Percentiles rank a stretch among this genome's conserved stretches.
Conservation (phyloP, 1,140 invertebrate species). For the Drosophila tsacasi region DNA sequence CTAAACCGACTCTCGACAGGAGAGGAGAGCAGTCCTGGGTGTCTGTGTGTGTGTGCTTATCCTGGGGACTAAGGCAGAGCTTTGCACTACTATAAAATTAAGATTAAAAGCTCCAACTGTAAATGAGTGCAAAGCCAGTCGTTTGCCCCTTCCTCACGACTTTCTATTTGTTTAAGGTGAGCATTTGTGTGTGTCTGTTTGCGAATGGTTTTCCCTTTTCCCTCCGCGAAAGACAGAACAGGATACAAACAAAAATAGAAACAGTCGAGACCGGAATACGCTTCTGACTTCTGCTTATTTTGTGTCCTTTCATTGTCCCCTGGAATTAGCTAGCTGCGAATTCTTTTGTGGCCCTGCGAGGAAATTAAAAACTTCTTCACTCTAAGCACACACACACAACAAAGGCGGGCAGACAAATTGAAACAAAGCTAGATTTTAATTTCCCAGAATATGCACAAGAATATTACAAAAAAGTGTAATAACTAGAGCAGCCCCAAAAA, state of each 20-base stretch:
- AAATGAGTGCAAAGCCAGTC: conserved; percentile 51
- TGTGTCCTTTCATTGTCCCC: conserved; percentile 19
- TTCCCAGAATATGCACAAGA: conserved; percentile 48
- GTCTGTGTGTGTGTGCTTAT: conserved; percentile 32
- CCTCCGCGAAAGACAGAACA: conserved; percentile 18
- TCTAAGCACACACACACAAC: conserved; percentile 48
- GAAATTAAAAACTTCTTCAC: conserved; percentile 65
- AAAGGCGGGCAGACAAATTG: conserved; percentile 50
- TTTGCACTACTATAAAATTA: conserved; percentile 76
- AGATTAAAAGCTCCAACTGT: conserved; percentile 72
- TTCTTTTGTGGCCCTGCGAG: conserved; percentile 47
- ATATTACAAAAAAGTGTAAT: conserved; percentile 29
- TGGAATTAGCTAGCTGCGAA: conserved; percentile 60
- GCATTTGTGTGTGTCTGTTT: conserved; percentile 60
- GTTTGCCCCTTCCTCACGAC: background rate
- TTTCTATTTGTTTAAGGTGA: conserved; percentile 66
- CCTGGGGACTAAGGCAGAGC: conserved; percentile 24
- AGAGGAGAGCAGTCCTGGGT: conserved; percentile 16
- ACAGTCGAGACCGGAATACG: conserved; percentile 7
- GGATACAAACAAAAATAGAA: conserved; percentile 37
- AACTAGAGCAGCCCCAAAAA: conserved; percentile 25
- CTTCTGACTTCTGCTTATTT: conserved; percentile 19
- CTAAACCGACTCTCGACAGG: conserved; percentile 8
- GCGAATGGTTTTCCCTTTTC: conserved; percentile 41
- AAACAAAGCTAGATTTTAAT: conserved; percentile 77